Conservation (phyloP, 2,888 invertebrate genomes). For the Eristalis arbustorum region DNA sequence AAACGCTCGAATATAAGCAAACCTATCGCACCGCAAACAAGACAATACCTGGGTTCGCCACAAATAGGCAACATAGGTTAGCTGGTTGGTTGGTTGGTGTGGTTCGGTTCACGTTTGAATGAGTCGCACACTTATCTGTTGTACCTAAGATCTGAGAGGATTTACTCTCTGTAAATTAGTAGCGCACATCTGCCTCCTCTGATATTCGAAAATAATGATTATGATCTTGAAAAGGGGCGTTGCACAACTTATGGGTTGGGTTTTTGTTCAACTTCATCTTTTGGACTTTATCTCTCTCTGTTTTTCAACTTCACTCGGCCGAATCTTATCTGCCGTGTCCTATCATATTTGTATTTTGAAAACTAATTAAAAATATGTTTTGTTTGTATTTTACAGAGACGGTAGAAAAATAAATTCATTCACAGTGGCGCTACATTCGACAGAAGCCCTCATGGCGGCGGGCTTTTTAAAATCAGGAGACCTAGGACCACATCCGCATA, state of each 20-base stretch:
- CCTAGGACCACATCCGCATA: constrained; percentile 80
- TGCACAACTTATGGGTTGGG: background rate
- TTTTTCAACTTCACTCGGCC: background rate
- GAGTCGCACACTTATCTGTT: constrained; percentile 13
- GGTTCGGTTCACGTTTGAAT: constrained; percentile 50
- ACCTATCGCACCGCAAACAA: constrained; percentile 56
- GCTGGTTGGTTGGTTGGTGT: background rate
- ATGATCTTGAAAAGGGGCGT: constrained; percentile 62
- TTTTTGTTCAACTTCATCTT: background rate
- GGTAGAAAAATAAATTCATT: constrained; percentile 74
- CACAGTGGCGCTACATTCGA: constrained; percentile 80
- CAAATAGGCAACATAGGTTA: constrained; percentile 15
- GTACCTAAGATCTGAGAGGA: constrained; percentile 3
- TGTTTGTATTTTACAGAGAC: constrained; percentile 43
- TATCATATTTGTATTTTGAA: constrained; percentile 22
- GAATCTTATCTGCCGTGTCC: background rate
- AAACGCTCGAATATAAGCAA: constrained; percentile 29
- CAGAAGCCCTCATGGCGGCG: constrained; percentile 81
- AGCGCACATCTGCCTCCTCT: constrained; percentile 59
- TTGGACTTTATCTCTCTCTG: background rate
- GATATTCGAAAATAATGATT: constrained; percentile 44
- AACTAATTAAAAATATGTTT: constrained; percentile 28
- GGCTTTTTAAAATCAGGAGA: constrained; percentile 80
- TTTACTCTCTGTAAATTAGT: constrained; percentile 43
- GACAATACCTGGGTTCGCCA: constrained; percentile 59